Evolutionary conservation across 2,113 vertebrate species (phyloP), one percentile per base, ranked within the genome.

Genomic region (Fukomys damarensis): DNA sequence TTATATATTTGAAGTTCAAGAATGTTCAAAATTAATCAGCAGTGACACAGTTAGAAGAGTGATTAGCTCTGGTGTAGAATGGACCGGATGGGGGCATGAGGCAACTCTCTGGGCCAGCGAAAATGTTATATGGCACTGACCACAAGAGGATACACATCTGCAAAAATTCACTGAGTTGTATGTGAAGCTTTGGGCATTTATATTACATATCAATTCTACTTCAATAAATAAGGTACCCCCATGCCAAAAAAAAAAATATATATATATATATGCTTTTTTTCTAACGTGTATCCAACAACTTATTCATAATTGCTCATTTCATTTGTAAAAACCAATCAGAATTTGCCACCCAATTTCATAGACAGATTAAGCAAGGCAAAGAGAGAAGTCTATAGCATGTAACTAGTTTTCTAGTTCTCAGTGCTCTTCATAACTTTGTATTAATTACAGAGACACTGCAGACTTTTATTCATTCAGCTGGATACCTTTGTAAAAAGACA

Each of bases 401-500:
- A 13, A 58, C 32, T 38, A 59, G 6, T 68, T 86, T 68, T 72
- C 66, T 86, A 63, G 22, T 79, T 81, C 86, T 72, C 43, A 0
- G 1, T 35, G 38, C 20, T 90, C 7, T 81, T 82, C 7, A 17
- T 41, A 77, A 84, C 28, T 92, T 77, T 66, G 4, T 76, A 35
- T 77, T 63, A 80, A 76, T 76, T 58, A 86, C 24, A 91, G 68
- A 91, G 24, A 89, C n/a, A 81, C 68, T 30, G 28, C 3, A 84
- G 84, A 12, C 74, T 79, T 81, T 93, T 79, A 41, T 63, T 26
- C 41, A 28, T 76, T 74, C 52, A 89, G 85, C 19, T 61, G 93
- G 72, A 59, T n/a, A 93, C 32, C 41, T 96, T 70, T 74, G 32
- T 90, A 80, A 93, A 96, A 95, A 92, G 49, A 38, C 54, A 94